These are phyloP conservation scores for Zaprionus kolodkinae DNA, from an alignment of 1,140 invertebrate species.

Conservation along the genomic window DNA sequence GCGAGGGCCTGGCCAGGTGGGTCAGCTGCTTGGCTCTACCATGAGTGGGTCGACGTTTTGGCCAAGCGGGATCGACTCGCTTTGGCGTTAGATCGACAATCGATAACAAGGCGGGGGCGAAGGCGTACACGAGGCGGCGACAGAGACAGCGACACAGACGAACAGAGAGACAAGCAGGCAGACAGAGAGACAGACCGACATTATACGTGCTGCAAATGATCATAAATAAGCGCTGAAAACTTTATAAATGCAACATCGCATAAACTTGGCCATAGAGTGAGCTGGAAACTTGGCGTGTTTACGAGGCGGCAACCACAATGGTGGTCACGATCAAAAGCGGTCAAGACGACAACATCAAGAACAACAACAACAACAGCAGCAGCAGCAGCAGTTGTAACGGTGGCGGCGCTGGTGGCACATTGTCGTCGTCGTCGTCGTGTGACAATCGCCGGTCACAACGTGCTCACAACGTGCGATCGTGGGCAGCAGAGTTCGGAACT, in stretches of 20 bases:
- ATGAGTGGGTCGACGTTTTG: constrained; percentile 20
- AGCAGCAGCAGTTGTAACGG: constrained; percentile 19
- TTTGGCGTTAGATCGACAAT: constrained; percentile 28
- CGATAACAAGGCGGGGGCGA: constrained; percentile 44
- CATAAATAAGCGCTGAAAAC: constrained; percentile 80
- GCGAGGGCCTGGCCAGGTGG: neutral
- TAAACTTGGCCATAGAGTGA: constrained; percentile 67
- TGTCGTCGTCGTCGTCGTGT: constrained; percentile 57
- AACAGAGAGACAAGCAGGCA: neutral
- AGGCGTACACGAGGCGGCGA: constrained; percentile 10
- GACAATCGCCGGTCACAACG: constrained; percentile 65
- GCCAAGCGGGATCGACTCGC: constrained; percentile 14
- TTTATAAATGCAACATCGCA: constrained; percentile 75
- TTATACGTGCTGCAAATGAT: constrained; percentile 59
- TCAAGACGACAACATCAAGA: constrained; percentile 46
- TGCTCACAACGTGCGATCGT: constrained; percentile 47
- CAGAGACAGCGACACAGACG: neutral
- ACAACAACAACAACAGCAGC: constrained; percentile 24
- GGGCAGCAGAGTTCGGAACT: constrained; percentile 37
- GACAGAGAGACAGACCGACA: constrained; percentile 14
- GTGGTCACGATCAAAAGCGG: constrained; percentile 82
- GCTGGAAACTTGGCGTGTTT: constrained; percentile 64
- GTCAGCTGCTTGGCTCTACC: constrained; percentile 34
- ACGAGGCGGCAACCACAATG: constrained; percentile 80
- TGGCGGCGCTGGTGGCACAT: constrained; percentile 48